A percentile compares a stretch with the other conserved stretches of the same genome.
phyloP scores from a whole-genome alignment of 2,113 vertebrate genomes.

The Formicarius rufipectus region DNA sequence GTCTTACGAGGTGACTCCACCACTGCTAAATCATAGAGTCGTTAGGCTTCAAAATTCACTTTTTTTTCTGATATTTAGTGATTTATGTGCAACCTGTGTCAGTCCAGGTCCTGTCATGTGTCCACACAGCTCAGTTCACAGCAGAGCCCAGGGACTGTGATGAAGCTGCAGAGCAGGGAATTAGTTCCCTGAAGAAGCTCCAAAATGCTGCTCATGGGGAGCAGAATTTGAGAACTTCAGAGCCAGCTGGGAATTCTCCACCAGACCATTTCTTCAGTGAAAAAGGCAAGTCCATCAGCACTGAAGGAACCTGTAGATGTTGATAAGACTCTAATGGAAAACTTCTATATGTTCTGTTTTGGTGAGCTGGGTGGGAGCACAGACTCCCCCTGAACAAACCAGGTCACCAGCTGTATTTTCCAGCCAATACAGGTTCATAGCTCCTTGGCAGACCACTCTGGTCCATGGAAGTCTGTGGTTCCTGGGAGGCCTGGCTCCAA shows the following conservation, averaged over 20 bases:
- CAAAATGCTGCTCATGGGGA: rapidly evolving
- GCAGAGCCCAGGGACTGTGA: background rate
- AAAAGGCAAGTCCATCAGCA: background rate
- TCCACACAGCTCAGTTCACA: background rate
- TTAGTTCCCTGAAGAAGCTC: background rate
- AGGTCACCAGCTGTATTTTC: background rate
- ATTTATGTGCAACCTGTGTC: background rate
- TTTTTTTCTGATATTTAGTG: background rate
- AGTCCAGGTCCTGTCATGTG: background rate
- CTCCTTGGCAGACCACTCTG: background rate
- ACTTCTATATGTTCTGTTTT: background rate
- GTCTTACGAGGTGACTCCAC: background rate
- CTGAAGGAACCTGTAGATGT: background rate
- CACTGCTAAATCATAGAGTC: background rate
- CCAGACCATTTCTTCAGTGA: background rate
- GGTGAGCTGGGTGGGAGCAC: background rate
- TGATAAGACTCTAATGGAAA: background rate
- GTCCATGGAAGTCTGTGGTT: background rate
- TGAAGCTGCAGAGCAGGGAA: background rate
- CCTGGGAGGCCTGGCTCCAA: background rate
- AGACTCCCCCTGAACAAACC: background rate
- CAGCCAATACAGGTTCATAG: background rate
- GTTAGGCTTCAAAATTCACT: background rate
- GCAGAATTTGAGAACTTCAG: background rate
- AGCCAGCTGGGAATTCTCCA: background rate